phyloP scores from a whole-genome alignment of 1,140 invertebrate genomes.

The Pissodes strobi region DNA sequence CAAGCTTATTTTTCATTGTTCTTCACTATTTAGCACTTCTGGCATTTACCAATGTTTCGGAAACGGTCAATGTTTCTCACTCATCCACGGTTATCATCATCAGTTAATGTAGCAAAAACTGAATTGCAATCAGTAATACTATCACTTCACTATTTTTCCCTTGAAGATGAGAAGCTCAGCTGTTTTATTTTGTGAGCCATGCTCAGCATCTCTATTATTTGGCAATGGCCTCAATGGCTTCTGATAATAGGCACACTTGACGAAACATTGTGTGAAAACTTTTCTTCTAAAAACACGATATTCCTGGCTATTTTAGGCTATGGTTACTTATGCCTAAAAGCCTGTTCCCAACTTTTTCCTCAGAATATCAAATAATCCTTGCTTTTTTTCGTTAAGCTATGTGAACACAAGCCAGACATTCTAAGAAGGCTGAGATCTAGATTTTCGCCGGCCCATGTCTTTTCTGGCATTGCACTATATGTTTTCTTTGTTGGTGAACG shows the following conservation, averaged over 20 bases:
- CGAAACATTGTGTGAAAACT: conserved; percentile 6
- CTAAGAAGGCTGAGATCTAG: conserved; percentile 41
- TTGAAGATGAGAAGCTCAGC: too few species aligned
- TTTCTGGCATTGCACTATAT: conserved; percentile 52
- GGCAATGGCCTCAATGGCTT: not conserved
- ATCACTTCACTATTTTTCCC: too few species aligned
- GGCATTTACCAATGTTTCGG: conserved; percentile 35
- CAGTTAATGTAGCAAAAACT: conserved; percentile 22
- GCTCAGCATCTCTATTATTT: not conserved
- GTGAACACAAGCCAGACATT: conserved; percentile 55
- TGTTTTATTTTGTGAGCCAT: not conserved
- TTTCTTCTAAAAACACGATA: conserved; percentile 8
- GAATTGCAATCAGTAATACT: conserved; percentile 8
- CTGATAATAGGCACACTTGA: not conserved
- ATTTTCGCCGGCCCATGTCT: conserved; percentile 46
- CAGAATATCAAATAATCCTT: conserved; percentile 46
- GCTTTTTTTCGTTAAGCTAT: too few species aligned
- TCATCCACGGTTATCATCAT: conserved; percentile 22
- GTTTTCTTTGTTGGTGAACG: conserved; percentile 45
- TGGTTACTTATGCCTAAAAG: conserved; percentile 29
- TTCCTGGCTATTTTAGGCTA: conserved; percentile 12
- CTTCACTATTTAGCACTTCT: too few species aligned
- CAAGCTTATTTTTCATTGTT: conserved; percentile 45
- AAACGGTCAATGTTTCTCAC: too few species aligned
- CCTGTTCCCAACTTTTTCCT: conserved; percentile 53